Evolutionary conservation across 2,113 vertebrate species (phyloP).

Genomic region (Silurus meridionalis): DNA sequence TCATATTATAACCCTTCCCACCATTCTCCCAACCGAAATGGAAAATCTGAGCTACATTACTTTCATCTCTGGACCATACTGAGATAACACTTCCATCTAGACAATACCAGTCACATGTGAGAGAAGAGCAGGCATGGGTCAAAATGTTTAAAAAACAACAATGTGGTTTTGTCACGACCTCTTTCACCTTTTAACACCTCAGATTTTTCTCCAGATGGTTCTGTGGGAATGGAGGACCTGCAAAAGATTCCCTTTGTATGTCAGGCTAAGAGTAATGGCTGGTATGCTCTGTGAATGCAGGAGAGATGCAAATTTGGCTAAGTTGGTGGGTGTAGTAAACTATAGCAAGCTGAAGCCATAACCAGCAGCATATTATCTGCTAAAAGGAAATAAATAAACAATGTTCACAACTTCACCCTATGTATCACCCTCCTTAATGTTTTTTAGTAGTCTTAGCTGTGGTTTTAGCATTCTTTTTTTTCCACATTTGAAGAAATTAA

Average conservation of each 20-base stretch:
- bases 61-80: not conserved
- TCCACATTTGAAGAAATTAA: conserved; percentile 13
- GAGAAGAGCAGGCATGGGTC: conserved; percentile 18
- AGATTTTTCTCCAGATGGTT: conserved; percentile 47
- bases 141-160: conserved; percentile 65
- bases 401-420: conserved; percentile 9
- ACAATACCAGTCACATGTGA: conserved; percentile 62
- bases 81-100: conserved; percentile 56
- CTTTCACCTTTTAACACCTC: conserved; percentile 55
- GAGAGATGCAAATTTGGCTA: conserved; percentile 17
- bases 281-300: conserved; percentile 21
- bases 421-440: not conserved
- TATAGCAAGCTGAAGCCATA: conserved; percentile 30
- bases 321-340: conserved; percentile 13
- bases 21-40: not conserved
- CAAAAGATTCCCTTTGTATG: conserved; percentile 36
- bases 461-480: not conserved
- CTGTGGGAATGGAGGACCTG: conserved; percentile 16
- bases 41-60: not conserved
- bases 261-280: conserved; percentile 24
- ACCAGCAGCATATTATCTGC: conserved; percentile 19
- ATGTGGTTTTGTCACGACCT: conserved; percentile 63
- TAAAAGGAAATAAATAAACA: conserved; percentile 11
- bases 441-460: not conserved
- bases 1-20: not conserved